phyloP scores from a whole-genome alignment of 1,140 invertebrate species.

The Luehdorfia chinensis region DNA sequence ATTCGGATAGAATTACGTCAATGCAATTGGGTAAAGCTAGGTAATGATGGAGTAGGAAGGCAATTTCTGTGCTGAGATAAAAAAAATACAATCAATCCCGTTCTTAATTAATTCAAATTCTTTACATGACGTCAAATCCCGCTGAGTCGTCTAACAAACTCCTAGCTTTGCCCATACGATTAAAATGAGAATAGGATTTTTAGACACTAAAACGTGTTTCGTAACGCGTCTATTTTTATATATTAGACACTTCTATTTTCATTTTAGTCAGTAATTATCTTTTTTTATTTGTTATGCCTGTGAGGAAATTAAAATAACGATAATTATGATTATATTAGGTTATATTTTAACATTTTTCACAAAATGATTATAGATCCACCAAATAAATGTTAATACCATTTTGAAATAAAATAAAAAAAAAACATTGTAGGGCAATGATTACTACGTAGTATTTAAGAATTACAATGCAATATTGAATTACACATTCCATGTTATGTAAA shows the following conservation, averaged over 20 bases:
- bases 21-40: conserved; percentile 23
- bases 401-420: too few relatives aligned
- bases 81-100: too few relatives aligned
- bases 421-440: background rate
- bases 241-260: conserved; percentile 62
- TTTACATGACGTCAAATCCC: too few relatives aligned
- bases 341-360: background rate
- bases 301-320: too few relatives aligned
- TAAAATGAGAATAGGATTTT: conserved; percentile 71
- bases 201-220: conserved; percentile 29
- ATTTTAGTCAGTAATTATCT: conserved; percentile 59
- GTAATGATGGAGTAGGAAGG: too few relatives aligned
- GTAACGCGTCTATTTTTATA: conserved; percentile 27
- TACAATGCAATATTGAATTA: conserved; percentile 3
- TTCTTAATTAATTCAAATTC: too few relatives aligned
- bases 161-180: conserved; percentile 28
- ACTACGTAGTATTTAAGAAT: too few relatives aligned
- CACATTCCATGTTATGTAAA: conserved; percentile 11
- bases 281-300: conserved; percentile 15
- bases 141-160: too few relatives aligned
- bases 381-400: background rate
- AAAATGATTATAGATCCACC: background rate
- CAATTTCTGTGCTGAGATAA: too few relatives aligned
- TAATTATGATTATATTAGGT: background rate
- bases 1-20: background rate